Evolutionary conservation across 2,113 vertebrate species (phyloP), one percentile per base, ranked within the genome.

Genomic region (Aspiorhynchus laticeps): DNA sequence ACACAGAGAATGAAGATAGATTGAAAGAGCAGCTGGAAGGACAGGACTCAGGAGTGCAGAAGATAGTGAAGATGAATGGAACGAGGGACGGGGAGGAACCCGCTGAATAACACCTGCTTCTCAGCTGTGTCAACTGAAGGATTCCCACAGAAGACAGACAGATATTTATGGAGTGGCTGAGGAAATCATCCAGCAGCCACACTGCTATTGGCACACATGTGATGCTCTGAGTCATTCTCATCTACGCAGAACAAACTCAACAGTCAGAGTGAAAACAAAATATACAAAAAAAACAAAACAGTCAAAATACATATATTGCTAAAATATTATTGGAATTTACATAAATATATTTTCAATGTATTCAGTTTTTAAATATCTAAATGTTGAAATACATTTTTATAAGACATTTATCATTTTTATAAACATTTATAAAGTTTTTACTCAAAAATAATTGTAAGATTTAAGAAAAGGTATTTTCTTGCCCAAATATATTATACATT

Each of bases 51-150:
- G 69, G 69, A 73, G 33, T 73, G 28, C 5, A 80, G 4, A 85
- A 77, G 74, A 46, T 24, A n/a, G 33, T 31, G 67, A 63, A n/a
- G 24, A 36, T 28, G 11, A 28, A 78, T 79, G 46, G 43, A 48
- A 31, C 14, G 36, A 46, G 28, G 38, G 83, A 17, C 74, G 28
- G 71, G 65, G 65, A 81, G 59, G 51, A 59, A 65, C 31, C 53
- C 31, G 28, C 6, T 38, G 77, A 43, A 65, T 61, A 86, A 81
- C 80, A 88, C 88, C 88, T 88, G 84, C 56, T 84, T 36, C 21
- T 88, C 88, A 88, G 88, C 88, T 88, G 88, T 74, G 61, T 88
- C 80, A 88, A 86, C 85, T 73, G 61, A 71, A 61, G 12, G 38
- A 61, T 86, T 86, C 85, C 87, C 84, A 83, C 71, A 76, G 87